phyloP scores from a whole-genome alignment of 2,888 invertebrate genomes.

The Lucinisca nassula region DNA sequence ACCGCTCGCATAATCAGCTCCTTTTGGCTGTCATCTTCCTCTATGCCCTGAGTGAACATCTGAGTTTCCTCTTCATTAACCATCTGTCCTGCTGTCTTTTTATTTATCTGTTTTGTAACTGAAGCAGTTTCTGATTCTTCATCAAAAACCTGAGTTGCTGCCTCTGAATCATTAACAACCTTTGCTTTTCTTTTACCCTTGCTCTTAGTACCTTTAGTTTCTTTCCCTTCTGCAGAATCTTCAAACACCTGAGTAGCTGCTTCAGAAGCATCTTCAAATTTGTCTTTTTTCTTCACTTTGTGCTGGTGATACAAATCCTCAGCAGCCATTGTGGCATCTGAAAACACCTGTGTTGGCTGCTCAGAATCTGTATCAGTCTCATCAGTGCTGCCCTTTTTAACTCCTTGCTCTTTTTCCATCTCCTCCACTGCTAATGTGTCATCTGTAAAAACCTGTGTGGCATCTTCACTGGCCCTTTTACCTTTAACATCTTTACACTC shows the following conservation, averaged over 20 bases:
- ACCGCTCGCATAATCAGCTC: neutral
- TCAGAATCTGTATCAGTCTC: constrained; percentile 39
- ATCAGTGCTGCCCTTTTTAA: neutral
- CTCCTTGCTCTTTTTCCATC: neutral
- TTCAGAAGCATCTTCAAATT: neutral
- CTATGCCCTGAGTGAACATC: constrained; percentile 30
- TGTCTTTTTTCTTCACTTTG: neutral
- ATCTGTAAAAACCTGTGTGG: constrained; percentile 45
- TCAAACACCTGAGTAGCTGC: constrained; percentile 43
- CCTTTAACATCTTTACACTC: neutral
- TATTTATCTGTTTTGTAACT: neutral
- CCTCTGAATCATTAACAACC: constrained; percentile 33
- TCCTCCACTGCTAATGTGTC: constrained; percentile 16
- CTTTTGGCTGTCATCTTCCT: neutral
- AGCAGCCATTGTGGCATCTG: constrained; percentile 33
- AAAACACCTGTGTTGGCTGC: constrained; percentile 35
- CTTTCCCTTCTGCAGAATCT: neutral
- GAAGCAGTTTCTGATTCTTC: constrained; percentile 4
- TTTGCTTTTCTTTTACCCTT: neutral
- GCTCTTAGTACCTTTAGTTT: neutral
- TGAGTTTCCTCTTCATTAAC: constrained; percentile 39
- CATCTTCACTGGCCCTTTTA: constrained; percentile 23
- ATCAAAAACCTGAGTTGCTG: constrained; percentile 50
- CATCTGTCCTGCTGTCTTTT: neutral
- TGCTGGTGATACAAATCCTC: neutral